Base-by-base conservation (phyloP, 1,140 invertebrate species). In the Drosophila ohnishii region DNA sequence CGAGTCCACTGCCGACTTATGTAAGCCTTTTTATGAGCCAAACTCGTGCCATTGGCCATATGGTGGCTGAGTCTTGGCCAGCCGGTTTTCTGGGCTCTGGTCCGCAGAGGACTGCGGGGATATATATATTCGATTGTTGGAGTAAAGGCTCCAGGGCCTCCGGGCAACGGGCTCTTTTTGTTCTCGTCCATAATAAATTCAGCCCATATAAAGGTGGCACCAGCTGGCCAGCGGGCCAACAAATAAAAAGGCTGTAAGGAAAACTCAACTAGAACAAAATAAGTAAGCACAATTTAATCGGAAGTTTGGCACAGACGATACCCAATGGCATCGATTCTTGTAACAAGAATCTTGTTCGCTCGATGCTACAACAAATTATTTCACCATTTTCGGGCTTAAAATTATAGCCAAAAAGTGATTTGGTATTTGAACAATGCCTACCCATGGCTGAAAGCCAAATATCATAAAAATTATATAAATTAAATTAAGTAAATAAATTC, bases 121-220 rank as follows among this genome's bases (percentile, higher is more conserved):
- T 19, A 86, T 84, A 66, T 56, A 58, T 60, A 65, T 72, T 70
- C 57, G 51, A 59, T 72, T 34, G 55, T 48, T 48, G 40, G 25
- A 35, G 25, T 28, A 32, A 39, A 37, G 51, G 51, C 51, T 25
- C 51, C 6, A 39, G 42, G 50, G 74, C 47, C 32, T 59, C 32
- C 67, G 57, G 83, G 34, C 50, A 78, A 69, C 66, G 61, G 75
- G 66, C 77, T 78, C 66, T 73, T 86, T 86, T 86, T 86, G 71
- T 75, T 86, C 70, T 86, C 64, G 71, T 76, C 84, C 84, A 86
- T 86, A 86, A 86, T 86, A 86, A 86, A 86, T 86, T 86, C 79
- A 86, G 79, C 66, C 80, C 80, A 77, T 86, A 87, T 86, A 88
- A 83, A 83, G 86, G 79, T 87, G 83, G 83, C 84, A 86, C 84